Conservation (phyloP, 2,888 invertebrate species). For the Callinectes sapidus region DNA sequence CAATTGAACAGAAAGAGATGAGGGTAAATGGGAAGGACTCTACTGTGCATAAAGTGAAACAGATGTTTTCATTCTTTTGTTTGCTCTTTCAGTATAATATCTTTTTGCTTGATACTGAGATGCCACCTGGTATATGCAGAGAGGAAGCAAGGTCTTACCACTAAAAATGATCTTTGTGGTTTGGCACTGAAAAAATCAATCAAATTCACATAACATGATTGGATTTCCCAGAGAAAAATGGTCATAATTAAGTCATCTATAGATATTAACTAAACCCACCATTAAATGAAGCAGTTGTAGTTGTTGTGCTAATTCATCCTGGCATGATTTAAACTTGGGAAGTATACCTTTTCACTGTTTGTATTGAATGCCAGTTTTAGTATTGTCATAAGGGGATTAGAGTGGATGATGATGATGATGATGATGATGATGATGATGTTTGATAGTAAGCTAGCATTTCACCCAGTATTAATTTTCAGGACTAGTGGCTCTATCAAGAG, state of each 20-base stretch:
- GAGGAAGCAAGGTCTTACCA: not conserved
- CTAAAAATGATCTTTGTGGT: not conserved
- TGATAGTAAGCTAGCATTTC: not conserved
- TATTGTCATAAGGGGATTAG: not conserved
- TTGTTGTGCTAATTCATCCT: not conserved
- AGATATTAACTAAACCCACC: not conserved
- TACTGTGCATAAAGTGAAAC: not conserved
- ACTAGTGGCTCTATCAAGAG: constrained; percentile 59
- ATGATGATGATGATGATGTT: not conserved
- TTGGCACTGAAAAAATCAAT: not conserved
- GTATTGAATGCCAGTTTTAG: not conserved
- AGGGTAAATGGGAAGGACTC: too few relatives aligned
- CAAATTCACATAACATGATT: not conserved
- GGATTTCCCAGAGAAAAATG: not conserved
- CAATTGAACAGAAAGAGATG: too few relatives aligned
- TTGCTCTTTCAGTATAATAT: not conserved
- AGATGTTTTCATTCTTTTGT: not conserved
- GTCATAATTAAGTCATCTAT: not conserved
- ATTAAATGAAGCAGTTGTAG: not conserved
- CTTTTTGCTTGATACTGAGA: not conserved
- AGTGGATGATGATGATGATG: not conserved
- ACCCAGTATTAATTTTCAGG: constrained; percentile 59
- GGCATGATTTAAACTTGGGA: too few relatives aligned
- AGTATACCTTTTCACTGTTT: not conserved
- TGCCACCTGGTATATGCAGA: not conserved